phyloP scores from a whole-genome alignment of 2,888 invertebrate species.

The Pyrrhia umbra region DNA sequence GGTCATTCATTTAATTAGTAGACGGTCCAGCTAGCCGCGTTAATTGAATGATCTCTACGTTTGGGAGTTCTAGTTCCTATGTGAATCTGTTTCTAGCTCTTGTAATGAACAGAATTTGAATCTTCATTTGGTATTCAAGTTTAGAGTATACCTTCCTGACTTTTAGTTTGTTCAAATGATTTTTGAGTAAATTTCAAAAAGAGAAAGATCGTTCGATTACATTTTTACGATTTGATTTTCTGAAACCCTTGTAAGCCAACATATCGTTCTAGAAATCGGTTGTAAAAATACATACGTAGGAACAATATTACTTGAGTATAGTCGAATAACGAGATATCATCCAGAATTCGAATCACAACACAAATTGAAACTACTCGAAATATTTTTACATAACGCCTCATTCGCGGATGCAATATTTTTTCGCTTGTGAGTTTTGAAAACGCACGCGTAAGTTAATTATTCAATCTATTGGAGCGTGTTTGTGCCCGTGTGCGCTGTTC shows the following conservation, averaged over 20 bases:
- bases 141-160: too few relatives aligned
- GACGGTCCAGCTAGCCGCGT: constrained; percentile 26
- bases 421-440: constrained; percentile 61
- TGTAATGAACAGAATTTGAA: background rate
- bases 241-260: too few relatives aligned
- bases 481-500: constrained; percentile 25
- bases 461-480: constrained; percentile 68
- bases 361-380: constrained; percentile 26
- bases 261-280: too few relatives aligned
- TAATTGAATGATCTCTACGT: constrained; percentile 53
- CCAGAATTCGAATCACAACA: background rate
- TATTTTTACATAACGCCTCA: constrained; percentile 11
- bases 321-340: too few relatives aligned
- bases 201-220: too few relatives aligned
- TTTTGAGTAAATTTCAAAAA: too few relatives aligned
- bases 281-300: too few relatives aligned
- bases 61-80: constrained; percentile 46
- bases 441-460: constrained; percentile 69
- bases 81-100: background rate
- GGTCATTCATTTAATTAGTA: constrained; percentile 55
- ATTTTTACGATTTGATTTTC: too few relatives aligned
- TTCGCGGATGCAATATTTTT: constrained; percentile 49
- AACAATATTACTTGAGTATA: too few relatives aligned
- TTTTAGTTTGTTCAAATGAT: too few relatives aligned
- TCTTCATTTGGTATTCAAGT: background rate